Conservation (phyloP, 1,140 invertebrate genomes). For the Phymastichus coffea region DNA sequence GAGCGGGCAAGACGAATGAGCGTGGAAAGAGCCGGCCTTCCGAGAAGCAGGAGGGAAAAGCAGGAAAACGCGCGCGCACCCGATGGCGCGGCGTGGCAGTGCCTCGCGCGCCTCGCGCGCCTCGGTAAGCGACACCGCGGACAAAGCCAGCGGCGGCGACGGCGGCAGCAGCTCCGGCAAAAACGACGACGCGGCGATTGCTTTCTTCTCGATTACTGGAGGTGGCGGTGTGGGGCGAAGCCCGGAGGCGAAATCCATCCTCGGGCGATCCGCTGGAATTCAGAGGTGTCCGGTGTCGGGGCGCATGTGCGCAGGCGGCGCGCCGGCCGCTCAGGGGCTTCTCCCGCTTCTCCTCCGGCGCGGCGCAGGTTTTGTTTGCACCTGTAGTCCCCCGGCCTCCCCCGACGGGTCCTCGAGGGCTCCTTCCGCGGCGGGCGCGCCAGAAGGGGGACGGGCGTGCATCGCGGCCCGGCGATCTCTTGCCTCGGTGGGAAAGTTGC, state of each 20-base stretch:
- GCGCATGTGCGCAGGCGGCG: too few relatives aligned
- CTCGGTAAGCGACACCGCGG: not conserved
- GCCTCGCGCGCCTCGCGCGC: too few relatives aligned
- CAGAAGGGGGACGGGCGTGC: too few relatives aligned
- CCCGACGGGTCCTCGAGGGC: not conserved
- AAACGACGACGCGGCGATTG: not conserved
- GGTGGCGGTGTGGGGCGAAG: too few relatives aligned
- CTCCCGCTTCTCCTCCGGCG: not conserved
- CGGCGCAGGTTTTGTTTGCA: constrained; percentile 25
- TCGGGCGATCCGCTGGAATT: constrained; percentile 21
- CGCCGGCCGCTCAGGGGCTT: constrained; percentile 7
- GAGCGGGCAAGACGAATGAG: too few relatives aligned
- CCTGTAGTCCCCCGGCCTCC: not conserved
- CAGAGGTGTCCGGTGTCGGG: constrained; percentile 21
- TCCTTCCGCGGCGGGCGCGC: too few relatives aligned
- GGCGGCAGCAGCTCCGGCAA: not conserved
- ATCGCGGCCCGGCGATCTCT: too few relatives aligned
- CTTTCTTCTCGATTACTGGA: constrained; percentile 29
- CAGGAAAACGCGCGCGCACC: too few relatives aligned
- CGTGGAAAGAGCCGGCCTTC: too few relatives aligned
- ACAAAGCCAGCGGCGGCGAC: not conserved
- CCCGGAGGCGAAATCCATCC: constrained; percentile 18
- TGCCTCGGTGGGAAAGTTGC: too few relatives aligned
- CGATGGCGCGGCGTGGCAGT: too few relatives aligned
- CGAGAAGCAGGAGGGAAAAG: not conserved